Conservation (phyloP, 2,113 vertebrate genomes). For the Eleginops maclovinus region DNA sequence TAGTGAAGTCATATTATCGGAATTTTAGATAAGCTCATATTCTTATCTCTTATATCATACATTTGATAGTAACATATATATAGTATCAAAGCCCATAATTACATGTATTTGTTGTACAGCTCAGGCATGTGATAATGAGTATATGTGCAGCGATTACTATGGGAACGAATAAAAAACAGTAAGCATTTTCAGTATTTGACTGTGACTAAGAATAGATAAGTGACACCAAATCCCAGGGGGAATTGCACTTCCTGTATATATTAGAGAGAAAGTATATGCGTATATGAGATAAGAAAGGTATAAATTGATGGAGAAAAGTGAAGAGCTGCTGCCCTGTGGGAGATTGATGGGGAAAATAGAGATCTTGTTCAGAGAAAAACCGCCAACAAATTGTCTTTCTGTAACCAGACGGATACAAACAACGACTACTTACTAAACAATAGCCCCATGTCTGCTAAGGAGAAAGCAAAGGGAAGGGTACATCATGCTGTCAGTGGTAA, state of each 20-base stretch:
- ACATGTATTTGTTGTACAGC: not conserved
- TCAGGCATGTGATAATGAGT: not conserved
- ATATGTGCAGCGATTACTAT: not conserved
- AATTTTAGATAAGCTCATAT: no score
- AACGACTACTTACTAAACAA: slow-evolving; percentile 42
- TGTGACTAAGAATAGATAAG: slow-evolving; percentile 12
- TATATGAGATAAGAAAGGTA: slow-evolving; percentile 12
- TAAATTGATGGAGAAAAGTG: slow-evolving; percentile 7
- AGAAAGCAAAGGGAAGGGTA: slow-evolving; percentile 36
- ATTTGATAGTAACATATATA: no score
- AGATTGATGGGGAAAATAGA: slow-evolving; percentile 6
- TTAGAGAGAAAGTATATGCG: slow-evolving; percentile 7
- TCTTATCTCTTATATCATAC: no score
- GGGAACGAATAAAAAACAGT: slow-evolving; percentile 23
- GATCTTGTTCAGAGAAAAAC: slow-evolving; percentile 32
- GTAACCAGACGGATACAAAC: slow-evolving; percentile 41
- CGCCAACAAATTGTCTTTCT: slow-evolving; percentile 36
- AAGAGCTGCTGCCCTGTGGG: slow-evolving; percentile 16
- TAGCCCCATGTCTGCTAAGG: slow-evolving; percentile 32
- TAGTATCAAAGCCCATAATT: no score
- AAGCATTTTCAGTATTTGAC: not conserved
- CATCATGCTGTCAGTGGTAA: slow-evolving; percentile 24
- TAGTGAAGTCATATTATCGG: no score
- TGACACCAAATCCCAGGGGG: slow-evolving; percentile 21
- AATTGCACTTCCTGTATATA: not conserved